Conservation (phyloP, 2,888 invertebrate genomes). For the Plebejus argus region DNA sequence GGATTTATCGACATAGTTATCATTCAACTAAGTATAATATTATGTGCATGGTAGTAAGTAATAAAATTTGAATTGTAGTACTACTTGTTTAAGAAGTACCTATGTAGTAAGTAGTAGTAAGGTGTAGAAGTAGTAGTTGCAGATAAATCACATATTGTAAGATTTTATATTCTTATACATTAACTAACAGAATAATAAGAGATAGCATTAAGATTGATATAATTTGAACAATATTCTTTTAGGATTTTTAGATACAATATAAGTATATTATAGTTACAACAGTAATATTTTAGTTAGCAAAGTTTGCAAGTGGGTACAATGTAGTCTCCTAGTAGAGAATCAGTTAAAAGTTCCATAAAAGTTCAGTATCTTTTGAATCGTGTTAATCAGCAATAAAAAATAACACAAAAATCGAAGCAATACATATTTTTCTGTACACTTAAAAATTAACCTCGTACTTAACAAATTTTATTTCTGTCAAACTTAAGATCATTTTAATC, state of each 20-base stretch:
- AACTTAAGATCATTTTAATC: background rate
- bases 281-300: too few relatives aligned
- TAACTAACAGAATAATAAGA: too few relatives aligned
- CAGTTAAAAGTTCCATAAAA: background rate
- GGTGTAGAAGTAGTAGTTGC: too few relatives aligned
- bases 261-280: too few relatives aligned
- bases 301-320: background rate
- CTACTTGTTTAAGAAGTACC: background rate
- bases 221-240: too few relatives aligned
- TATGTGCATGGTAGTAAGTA: background rate
- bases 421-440: background rate
- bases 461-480: background rate
- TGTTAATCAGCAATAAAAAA: background rate
- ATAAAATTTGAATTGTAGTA: background rate
- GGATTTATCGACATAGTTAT: conserved; percentile 13
- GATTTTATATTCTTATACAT: too few relatives aligned
- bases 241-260: too few relatives aligned
- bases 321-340: background rate
- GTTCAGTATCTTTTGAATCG: background rate
- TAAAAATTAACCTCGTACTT: background rate
- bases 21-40: background rate
- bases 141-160: background rate
- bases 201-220: too few relatives aligned
- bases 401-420: background rate
- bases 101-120: too few relatives aligned